These are phyloP conservation scores for Rhinoptilus africanus DNA, from an alignment of 2,113 vertebrate species.

Conservation along the genomic window DNA sequence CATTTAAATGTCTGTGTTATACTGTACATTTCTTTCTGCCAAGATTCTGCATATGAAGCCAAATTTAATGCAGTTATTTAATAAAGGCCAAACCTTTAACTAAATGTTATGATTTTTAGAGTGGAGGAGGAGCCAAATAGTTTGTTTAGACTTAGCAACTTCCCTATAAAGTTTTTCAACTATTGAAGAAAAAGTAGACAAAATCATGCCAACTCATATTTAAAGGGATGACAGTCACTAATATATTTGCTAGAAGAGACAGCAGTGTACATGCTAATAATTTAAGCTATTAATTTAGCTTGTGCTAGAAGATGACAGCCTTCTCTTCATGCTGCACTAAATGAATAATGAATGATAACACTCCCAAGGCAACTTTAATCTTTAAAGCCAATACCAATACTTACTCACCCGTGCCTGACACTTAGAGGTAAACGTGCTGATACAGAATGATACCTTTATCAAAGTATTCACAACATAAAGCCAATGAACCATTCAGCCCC, in stretches of 20 bases:
- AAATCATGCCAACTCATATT: slow-evolving; percentile 12
- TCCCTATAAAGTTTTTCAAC: neutral
- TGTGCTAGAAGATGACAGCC: slow-evolving; percentile 37
- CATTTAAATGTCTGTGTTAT: neutral
- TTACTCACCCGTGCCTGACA: neutral
- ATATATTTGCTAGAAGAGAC: slow-evolving; percentile 19
- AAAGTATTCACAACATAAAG: neutral
- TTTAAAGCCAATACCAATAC: slow-evolving; percentile 49
- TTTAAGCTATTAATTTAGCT: slow-evolving; percentile 60
- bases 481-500: neutral
- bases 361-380: slow-evolving; percentile 48
- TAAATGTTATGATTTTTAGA: neutral
- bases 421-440: neutral
- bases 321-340: slow-evolving; percentile 21
- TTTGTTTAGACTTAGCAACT: neutral
- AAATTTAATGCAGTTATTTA: neutral
- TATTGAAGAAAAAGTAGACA: neutral
- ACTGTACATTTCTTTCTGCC: neutral
- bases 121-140: neutral
- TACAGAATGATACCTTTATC: neutral
- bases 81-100: neutral
- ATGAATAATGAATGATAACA: slow-evolving; percentile 48
- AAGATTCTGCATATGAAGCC: neutral
- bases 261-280: slow-evolving; percentile 44
- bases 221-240: slow-evolving; percentile 17